A percentile compares a stretch with the other conserved stretches of the same genome.
Conservation (phyloP, 2,888 invertebrate species). For the Cremastobaeus sp. region DNA sequence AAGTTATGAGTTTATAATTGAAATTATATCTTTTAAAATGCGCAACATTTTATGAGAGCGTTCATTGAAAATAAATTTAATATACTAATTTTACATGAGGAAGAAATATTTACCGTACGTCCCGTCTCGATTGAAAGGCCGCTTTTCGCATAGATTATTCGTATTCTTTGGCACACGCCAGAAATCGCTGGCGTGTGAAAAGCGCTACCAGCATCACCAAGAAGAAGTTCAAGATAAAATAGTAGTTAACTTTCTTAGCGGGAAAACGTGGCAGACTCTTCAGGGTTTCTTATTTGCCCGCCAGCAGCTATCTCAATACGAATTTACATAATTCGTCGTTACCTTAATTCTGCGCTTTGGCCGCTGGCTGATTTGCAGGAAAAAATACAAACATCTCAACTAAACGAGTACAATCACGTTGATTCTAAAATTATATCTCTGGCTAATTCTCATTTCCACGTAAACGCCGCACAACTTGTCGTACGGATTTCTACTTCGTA, state of each 20-base stretch:
- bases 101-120: neutral
- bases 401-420: neutral
- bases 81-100: no score
- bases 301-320: conserved; percentile 56
- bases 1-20: no score
- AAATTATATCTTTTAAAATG: no score
- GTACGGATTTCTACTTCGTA: conserved; percentile 18
- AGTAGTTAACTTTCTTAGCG: conserved; percentile 41
- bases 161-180: conserved; percentile 11
- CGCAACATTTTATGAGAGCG: no score
- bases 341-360: conserved; percentile 3
- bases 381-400: neutral
- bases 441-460: no score
- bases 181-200: conserved; percentile 19
- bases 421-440: no score
- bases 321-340: conserved; percentile 64
- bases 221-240: conserved; percentile 25
- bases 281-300: conserved; percentile 2
- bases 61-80: no score
- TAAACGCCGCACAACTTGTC: no score
- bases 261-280: conserved; percentile 29
- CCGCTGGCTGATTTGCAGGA: no score
- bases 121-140: no score
- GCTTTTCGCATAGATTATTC: no score
- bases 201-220: conserved; percentile 7